Percentiles rank a stretch among this genome's conserved stretches.
phyloP scores from a whole-genome alignment of 2,113 vertebrate genomes.

The Brachyhypopomus gauderio region DNA sequence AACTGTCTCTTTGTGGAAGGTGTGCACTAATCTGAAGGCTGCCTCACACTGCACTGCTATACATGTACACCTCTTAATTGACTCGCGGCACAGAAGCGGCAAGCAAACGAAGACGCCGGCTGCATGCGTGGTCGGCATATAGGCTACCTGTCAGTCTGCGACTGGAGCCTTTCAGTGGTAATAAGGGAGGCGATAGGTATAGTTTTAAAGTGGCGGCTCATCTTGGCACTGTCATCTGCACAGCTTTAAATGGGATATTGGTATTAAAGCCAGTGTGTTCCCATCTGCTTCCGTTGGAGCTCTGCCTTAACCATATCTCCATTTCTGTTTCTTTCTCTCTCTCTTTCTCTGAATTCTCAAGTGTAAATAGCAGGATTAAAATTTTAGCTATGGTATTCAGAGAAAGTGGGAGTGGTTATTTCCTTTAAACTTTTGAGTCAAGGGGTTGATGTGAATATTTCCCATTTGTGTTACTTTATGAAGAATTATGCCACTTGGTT shows the following conservation, averaged over 20 bases:
- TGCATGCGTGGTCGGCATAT: not conserved
- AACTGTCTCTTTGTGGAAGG: not conserved
- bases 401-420: constrained; percentile 1
- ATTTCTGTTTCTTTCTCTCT: constrained; percentile 6
- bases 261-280: constrained; percentile 45
- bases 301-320: constrained; percentile 9
- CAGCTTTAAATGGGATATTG: constrained; percentile 35
- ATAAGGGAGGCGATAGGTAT: constrained; percentile 2
- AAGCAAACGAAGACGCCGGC: not conserved
- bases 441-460: not conserved
- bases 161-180: constrained; percentile 6
- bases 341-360: constrained; percentile 39
- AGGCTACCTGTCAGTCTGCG: not conserved
- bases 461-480: not conserved
- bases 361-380: constrained; percentile 45
- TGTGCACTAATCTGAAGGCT: not conserved
- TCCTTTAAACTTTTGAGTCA: not conserved
- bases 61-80: not conserved
- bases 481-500: too few relatives aligned
- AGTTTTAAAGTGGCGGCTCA: not conserved
- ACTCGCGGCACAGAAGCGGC: not conserved
- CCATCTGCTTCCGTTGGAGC: constrained; percentile 31
- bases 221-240: constrained; percentile 42
- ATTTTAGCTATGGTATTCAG: not conserved
- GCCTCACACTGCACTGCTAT: not conserved